A percentile compares a stretch with the other conserved stretches of the same genome.
These are phyloP conservation scores for Betta splendens DNA, from an alignment of 2,797 vertebrate genomes.

Conservation along the genomic window DNA sequence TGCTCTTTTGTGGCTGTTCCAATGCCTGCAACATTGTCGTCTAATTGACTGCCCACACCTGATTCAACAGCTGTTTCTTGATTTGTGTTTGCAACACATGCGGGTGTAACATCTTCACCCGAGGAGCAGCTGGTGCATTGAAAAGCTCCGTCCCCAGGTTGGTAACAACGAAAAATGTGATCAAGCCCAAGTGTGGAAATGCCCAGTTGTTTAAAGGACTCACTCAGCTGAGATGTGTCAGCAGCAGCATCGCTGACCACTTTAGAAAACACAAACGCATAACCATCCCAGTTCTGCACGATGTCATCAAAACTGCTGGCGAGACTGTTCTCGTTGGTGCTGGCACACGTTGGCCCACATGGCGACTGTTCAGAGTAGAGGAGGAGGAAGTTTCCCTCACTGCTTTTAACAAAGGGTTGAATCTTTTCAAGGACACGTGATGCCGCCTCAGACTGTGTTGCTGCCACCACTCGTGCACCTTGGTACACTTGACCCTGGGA, in stretches of 20 bases:
- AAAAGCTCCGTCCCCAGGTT: constrained; percentile 1
- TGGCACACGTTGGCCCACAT: not conserved
- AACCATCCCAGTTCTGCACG: constrained; percentile 18
- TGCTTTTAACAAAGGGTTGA: not conserved
- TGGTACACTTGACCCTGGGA: constrained; percentile 22
- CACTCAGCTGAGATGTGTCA: not conserved
- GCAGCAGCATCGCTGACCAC: not conserved
- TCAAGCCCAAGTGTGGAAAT: constrained; percentile 19
- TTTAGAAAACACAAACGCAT: constrained; percentile 38
- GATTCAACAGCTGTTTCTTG: not conserved
- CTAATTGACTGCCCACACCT: not conserved
- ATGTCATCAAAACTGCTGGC: not conserved
- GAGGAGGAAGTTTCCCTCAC: constrained; percentile 20
- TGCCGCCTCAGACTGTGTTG: constrained; percentile 1
- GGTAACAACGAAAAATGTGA: constrained; percentile 37
- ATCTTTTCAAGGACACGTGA: constrained; percentile 20
- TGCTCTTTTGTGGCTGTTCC: not conserved
- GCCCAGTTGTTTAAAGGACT: constrained; percentile 10
- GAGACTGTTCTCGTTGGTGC: not conserved
- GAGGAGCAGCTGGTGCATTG: constrained; percentile 33
- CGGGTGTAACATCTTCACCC: constrained; percentile 2
- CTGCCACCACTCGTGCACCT: constrained; percentile 28
- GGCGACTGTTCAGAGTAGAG: constrained; percentile 29
- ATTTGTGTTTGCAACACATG: constrained; percentile 4
- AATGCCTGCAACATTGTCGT: too few relatives aligned